phyloP scores from a whole-genome alignment of 2,888 invertebrate species.

The Caenorhabditis imperialis region DNA sequence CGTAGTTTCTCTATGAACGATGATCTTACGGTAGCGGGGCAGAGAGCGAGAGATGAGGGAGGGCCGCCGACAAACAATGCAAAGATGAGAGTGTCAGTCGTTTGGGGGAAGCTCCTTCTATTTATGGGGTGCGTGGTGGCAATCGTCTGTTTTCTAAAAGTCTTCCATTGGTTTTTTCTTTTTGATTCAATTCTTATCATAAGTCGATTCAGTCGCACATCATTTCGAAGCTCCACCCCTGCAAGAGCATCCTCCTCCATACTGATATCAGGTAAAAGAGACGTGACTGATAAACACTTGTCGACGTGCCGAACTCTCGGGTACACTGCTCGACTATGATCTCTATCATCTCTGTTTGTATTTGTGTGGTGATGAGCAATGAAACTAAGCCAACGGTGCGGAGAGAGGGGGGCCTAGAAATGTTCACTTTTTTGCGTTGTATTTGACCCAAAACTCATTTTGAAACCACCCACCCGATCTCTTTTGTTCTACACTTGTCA shows the following conservation, averaged over 20 bases:
- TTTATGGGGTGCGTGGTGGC: too few relatives aligned
- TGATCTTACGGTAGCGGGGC: constrained; percentile 63
- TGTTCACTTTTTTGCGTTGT: constrained; percentile 3
- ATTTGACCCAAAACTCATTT: too few relatives aligned
- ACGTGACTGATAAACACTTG: constrained; percentile 54
- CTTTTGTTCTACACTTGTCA: constrained; percentile 48
- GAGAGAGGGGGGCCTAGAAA: not conserved
- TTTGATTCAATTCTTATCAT: too few relatives aligned
- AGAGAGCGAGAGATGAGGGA: constrained; percentile 50
- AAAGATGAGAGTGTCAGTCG: constrained; percentile 24
- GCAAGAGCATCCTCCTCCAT: too few relatives aligned
- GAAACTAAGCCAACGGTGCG: constrained; percentile 11
- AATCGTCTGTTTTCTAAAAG: too few relatives aligned
- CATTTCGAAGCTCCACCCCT: too few relatives aligned
- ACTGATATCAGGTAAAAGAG: constrained; percentile 45
- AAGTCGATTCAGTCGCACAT: too few relatives aligned
- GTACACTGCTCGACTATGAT: constrained; percentile 30
- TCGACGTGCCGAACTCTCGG: constrained; percentile 41
- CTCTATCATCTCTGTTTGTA: constrained; percentile 30
- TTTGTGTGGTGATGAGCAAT: constrained; percentile 25
- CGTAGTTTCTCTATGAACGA: constrained; percentile 67
- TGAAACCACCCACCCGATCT: constrained; percentile 24
- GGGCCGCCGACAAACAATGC: constrained; percentile 47
- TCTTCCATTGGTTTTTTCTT: too few relatives aligned
- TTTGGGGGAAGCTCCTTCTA: too few relatives aligned